A percentile compares a stretch with the other conserved stretches of the same genome.
phyloP scores from a whole-genome alignment of 2,797 vertebrate species.

The Alosa sapidissima region DNA sequence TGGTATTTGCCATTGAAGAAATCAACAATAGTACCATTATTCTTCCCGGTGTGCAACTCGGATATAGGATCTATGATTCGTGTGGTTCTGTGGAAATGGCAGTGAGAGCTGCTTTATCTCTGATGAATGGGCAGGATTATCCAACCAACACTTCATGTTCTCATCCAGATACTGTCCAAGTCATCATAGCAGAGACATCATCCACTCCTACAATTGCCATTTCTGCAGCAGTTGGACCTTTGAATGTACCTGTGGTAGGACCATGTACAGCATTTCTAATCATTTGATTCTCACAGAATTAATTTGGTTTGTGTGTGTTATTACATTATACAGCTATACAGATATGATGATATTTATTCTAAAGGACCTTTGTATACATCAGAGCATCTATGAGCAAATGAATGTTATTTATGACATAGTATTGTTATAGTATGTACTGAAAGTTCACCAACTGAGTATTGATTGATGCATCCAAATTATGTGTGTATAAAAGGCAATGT shows the following conservation, averaged over 20 bases:
- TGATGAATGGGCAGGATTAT: slow-evolving; percentile 47
- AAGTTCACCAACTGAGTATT: too few relatives aligned
- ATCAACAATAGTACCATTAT: slow-evolving; percentile 58
- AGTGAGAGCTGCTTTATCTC: slow-evolving; percentile 52
- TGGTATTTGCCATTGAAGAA: slow-evolving; percentile 61
- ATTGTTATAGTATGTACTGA: too few relatives aligned
- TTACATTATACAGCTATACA: too few relatives aligned
- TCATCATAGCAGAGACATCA: slow-evolving; percentile 59
- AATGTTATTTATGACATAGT: too few relatives aligned
- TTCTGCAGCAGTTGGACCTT: slow-evolving; percentile 53
- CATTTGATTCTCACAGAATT: neutral
- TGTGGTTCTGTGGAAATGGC: slow-evolving; percentile 58
- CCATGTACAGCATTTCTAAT: neutral
- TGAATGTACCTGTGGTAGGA: slow-evolving; percentile 57
- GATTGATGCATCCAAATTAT: neutral
- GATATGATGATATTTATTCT: too few relatives aligned
- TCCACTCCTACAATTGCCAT: slow-evolving; percentile 60
- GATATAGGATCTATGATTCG: slow-evolving; percentile 61
- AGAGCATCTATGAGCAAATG: too few relatives aligned
- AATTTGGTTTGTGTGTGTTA: neutral
- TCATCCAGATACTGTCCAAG: slow-evolving; percentile 51
- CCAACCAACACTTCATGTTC: slow-evolving; percentile 39
- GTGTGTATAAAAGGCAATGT: neutral
- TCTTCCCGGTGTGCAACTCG: slow-evolving; percentile 54
- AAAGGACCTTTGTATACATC: too few relatives aligned